Base-by-base conservation (phyloP, 2,113 vertebrate species). In the Microcebus murinus region DNA sequence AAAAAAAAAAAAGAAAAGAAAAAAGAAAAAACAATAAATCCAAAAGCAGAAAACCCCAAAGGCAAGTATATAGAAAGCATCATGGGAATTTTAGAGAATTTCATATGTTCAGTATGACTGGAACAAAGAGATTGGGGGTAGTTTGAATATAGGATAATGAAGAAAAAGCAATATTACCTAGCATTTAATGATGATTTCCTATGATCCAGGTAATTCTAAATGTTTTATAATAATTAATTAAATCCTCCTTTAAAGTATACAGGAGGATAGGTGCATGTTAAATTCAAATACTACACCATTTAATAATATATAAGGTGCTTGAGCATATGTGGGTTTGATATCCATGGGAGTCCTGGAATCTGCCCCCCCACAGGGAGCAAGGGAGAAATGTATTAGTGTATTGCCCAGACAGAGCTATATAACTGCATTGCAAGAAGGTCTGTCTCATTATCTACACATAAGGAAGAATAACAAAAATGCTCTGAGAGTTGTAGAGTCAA, bases 41-140 rank as follows among this genome's bases (percentile, higher is more conserved):
- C 25, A 48, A 50, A 15, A 85, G 18, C 27, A 91, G 57, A 31
- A 73, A 91, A 92, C 88, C 31, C 1, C 61, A 87, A 79, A 91
- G 25, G 3, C 29, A 92, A 55, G 57, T 42, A 67, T 48, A 73
- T 11, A 77, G 55, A 95, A 89, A 81, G 50, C 29, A 4, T 73
- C 31, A 14, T 12, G 13, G 23, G 84, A 36, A 76, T 52, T 71
- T 50, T 52, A 50, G 42, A 96, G 68, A 76, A 52, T 18, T 86
- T 65, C 10, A 9, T 31, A 27, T 42, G 27, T 15, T 81, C 70
- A 34, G n/a, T 48, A n/a, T 9, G 42, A 59, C 39, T 94, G 50
- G 1, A 83, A 74, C 34, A 42, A 52, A 67, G 73, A 39, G 21
- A 63, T 2, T 13, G 20, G 80, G 45, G 48, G 25, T 12, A 14